Evolutionary conservation across 1,140 invertebrate species (phyloP).

Genomic region (Bacillus rossius): DNA sequence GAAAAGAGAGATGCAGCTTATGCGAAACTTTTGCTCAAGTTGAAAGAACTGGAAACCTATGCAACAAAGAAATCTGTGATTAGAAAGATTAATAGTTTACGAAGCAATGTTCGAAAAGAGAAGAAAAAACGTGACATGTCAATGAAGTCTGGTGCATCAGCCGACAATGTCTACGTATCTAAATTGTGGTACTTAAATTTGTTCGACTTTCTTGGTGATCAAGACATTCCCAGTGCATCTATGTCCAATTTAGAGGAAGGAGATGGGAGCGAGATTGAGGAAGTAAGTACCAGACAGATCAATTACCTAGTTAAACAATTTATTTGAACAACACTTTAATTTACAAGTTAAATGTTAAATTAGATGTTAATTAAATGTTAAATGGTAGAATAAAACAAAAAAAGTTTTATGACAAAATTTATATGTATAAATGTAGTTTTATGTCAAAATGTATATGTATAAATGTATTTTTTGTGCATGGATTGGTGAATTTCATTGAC

Average conservation of each 20-base stretch:
- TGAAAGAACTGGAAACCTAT: slow-evolving; percentile 27
- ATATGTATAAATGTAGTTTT: too few relatives aligned
- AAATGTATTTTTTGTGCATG: too few relatives aligned
- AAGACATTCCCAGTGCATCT: slow-evolving; percentile 17
- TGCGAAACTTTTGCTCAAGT: slow-evolving; percentile 27
- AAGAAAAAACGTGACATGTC: slow-evolving; percentile 25
- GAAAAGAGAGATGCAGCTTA: slow-evolving; percentile 30
- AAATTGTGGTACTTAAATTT: slow-evolving; percentile 33
- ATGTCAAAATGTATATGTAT: too few relatives aligned
- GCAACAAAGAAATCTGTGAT: slow-evolving; percentile 25
- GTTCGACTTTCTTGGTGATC: slow-evolving; percentile 28
- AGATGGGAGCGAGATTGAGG: slow-evolving; percentile 6
- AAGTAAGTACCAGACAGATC: slow-evolving; percentile 9
- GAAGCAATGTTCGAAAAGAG: slow-evolving; percentile 30
- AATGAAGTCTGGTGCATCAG: slow-evolving; percentile 25
- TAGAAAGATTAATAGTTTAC: slow-evolving; percentile 34
- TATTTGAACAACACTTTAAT: too few relatives aligned
- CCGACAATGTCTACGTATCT: slow-evolving; percentile 27
- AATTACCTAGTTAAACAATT: too few relatives aligned
- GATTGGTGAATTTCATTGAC: too few relatives aligned
- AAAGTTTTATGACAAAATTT: too few relatives aligned
- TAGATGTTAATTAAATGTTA: too few relatives aligned
- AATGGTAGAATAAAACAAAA: too few relatives aligned
- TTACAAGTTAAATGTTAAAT: too few relatives aligned
- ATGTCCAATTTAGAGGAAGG: slow-evolving; percentile 17